Base-by-base conservation (phyloP, 2,888 invertebrate species). In the Desoria tigrina region DNA sequence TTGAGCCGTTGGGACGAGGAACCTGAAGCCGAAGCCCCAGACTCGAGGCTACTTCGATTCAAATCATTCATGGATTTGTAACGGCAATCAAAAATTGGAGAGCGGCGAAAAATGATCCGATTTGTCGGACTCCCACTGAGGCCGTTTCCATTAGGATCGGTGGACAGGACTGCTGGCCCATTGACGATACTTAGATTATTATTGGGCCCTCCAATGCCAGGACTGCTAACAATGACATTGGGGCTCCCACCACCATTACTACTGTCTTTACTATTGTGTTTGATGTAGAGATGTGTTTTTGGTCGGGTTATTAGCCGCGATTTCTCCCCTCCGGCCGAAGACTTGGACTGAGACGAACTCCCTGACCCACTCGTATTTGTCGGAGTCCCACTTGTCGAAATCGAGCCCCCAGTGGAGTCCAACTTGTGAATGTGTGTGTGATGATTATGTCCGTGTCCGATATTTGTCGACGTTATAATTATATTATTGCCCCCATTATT, bases 1-100 rank as follows among this genome's bases (percentile, higher is more conserved):
- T 51, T 51, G 6, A 16, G 23, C 16, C 51, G 3, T 21, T 23
- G 24, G 6, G 51, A 51, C 2, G 65, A 53, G 3, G 65, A 56
- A 14, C 62, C 59, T 3, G 56, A 66, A 27, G 68, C 66, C 39
- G 70, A 69, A 28, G 71, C 72, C 9, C n/a, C 21, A 45, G 45
- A 45, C 32, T 32, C 32, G 45, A 72, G 57, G 53, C 68, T 68
- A 53, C 67, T 66, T 39, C 71, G 60, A 53, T 73, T 74, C 59
- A 74, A 60, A 37, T 74, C 74, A 66, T 73, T 74, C 74, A 74
- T 73, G 4, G 74, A 74, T 56, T 74, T 74, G 61, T 74, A 74
- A 4, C 74, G 66, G 60, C 71, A 73, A 32, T 74, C 73, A 65
- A 74, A 74, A 37, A 74, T 74, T 24, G 74, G 74, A 7, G 71